Conservation (phyloP, 2,113 vertebrate genomes). For the Cinclus cinclus region DNA sequence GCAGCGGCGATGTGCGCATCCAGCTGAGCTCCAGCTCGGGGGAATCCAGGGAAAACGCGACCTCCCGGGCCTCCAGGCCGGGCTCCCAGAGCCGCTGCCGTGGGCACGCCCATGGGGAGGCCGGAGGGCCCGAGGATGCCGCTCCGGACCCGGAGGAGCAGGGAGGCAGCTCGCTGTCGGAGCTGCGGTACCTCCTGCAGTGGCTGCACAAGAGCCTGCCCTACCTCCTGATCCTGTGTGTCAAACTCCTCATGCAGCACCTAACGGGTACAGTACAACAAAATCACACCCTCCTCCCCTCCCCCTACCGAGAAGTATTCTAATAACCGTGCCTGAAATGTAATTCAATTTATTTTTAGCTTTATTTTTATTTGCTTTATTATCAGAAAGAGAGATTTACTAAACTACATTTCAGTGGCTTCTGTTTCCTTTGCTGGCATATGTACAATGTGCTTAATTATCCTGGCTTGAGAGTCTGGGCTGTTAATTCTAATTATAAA, state of each 20-base stretch:
- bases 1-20: conserved; percentile 72
- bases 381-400: conserved; percentile 26
- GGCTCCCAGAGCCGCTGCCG: conserved; percentile 72
- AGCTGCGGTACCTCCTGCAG: conserved; percentile 85
- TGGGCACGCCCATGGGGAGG: conserved; percentile 66
- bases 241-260: conserved; percentile 90
- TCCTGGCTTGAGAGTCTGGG: conserved; percentile 23
- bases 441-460: conserved; percentile 39
- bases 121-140: conserved; percentile 43
- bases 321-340: neutral
- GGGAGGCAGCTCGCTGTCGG: conserved; percentile 80
- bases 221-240: conserved; percentile 88
- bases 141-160: conserved; percentile 80
- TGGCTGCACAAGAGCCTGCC: conserved; percentile 95
- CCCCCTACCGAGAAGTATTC: neutral
- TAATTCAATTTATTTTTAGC: conserved; percentile 18
- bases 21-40: conserved; percentile 69
- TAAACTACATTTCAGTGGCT: conserved; percentile 55
- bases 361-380: conserved; percentile 59
- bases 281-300: neutral
- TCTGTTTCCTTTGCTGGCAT: conserved; percentile 67
- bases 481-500: conserved; percentile 43
- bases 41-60: conserved; percentile 70
- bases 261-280: conserved; percentile 79
- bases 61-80: conserved; percentile 71